A percentile compares a stretch with the other conserved stretches of the same genome.
Evolutionary conservation across 2,888 invertebrate species (phyloP).

Genomic region (Drosophila rellima): DNA sequence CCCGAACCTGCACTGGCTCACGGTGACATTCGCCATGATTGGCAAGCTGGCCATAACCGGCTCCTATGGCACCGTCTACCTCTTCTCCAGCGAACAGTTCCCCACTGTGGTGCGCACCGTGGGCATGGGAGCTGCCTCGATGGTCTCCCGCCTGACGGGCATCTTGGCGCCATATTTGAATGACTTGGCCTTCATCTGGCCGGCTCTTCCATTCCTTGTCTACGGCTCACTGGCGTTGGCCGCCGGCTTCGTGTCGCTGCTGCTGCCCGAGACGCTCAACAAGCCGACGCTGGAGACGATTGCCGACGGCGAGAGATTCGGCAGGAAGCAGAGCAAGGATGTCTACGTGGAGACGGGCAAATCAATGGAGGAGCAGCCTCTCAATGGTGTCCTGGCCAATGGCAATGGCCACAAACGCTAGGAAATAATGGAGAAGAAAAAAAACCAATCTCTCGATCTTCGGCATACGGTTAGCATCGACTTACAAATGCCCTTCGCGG

Average conservation of each 20-base stretch:
- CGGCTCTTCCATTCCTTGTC: conserved; percentile 90
- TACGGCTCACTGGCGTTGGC: conserved; percentile 91
- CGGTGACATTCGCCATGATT: conserved; percentile 89
- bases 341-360: conserved; percentile 67
- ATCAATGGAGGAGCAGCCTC: conserved; percentile 67
- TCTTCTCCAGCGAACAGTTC: conserved; percentile 91
- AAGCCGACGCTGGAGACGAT: conserved; percentile 92
- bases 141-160: conserved; percentile 93
- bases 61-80: conserved; percentile 91
- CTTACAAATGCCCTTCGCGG: conserved; percentile 7
- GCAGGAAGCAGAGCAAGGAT: conserved; percentile 83
- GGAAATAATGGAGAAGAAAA: conserved; percentile 2
- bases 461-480: conserved; percentile 15
- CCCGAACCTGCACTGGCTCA: conserved; percentile 86
- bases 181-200: conserved; percentile 87
- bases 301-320: conserved; percentile 91
- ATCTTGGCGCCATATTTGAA: conserved; percentile 91
- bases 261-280: conserved; percentile 92
- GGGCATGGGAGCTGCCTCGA: conserved; percentile 94
- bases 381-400: conserved; percentile 50
- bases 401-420: conserved; percentile 52
- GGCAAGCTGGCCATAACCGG: conserved; percentile 91
- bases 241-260: conserved; percentile 90
- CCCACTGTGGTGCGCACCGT: conserved; percentile 93
- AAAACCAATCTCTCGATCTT: background rate